phyloP scores from a whole-genome alignment of 1,140 invertebrate genomes.

The Coelopa frigida region DNA sequence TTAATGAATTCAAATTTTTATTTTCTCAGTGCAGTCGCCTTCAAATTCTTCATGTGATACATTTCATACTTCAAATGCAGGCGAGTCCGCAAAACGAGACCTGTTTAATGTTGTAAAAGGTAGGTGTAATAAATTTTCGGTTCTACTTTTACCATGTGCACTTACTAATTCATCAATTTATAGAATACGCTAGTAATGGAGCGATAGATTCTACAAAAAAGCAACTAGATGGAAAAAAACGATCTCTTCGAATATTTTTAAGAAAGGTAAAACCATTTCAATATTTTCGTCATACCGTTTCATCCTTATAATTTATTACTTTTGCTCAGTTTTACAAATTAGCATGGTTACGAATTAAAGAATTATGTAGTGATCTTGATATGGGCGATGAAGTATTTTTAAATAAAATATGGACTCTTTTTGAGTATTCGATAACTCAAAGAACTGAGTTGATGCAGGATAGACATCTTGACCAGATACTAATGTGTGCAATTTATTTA shows the following conservation, averaged over 20 bases:
- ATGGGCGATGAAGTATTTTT: constrained; percentile 68
- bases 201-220: background rate
- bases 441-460: constrained; percentile 80
- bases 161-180: background rate
- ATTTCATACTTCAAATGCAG: constrained; percentile 50
- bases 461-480: constrained; percentile 91
- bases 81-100: constrained; percentile 14
- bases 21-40: constrained; percentile 44
- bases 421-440: constrained; percentile 83
- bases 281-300: background rate
- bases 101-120: constrained; percentile 16
- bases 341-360: constrained; percentile 79
- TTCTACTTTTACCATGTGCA: too few species aligned
- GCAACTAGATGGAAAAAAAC: constrained; percentile 1
- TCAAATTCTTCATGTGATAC: constrained; percentile 49
- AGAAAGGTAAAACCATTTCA: constrained; percentile 12
- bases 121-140: too few species aligned
- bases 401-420: constrained; percentile 93
- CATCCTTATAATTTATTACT: background rate
- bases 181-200: constrained; percentile 1
- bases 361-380: constrained; percentile 75
- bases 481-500: constrained; percentile 98
- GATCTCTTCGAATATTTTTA: constrained; percentile 12
- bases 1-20: background rate
- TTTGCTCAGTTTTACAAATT: constrained; percentile 80